Evolutionary conservation across 2,888 invertebrate genomes (phyloP).

Genomic region (Amphipyra tragopoginis): DNA sequence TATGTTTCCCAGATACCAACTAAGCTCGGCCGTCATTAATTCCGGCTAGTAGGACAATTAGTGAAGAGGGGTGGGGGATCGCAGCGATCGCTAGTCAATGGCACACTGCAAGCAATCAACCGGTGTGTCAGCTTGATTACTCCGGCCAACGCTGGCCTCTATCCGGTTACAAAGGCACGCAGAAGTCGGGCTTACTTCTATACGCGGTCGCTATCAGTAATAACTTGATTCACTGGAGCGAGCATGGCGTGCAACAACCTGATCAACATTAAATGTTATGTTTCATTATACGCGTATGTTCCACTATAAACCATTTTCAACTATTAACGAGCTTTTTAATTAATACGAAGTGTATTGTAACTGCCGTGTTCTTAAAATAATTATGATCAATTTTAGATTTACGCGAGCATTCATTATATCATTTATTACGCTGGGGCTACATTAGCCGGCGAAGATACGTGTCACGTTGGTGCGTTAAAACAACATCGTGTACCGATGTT

Average conservation of each 20-base stretch:
- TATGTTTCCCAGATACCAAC: constrained; percentile 13
- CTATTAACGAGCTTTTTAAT: background rate
- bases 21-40: constrained; percentile 2
- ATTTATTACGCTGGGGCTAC: too few relatives aligned
- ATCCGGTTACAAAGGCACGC: constrained; percentile 24
- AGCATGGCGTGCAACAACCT: constrained; percentile 12
- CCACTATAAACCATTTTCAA: background rate
- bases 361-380: too few relatives aligned
- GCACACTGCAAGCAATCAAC: constrained; percentile 35
- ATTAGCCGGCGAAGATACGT: too few relatives aligned
- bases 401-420: too few relatives aligned
- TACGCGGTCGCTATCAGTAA: constrained; percentile 16
- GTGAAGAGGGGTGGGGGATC: constrained; percentile 5
- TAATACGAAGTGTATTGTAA: too few relatives aligned
- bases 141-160: constrained; percentile 3
- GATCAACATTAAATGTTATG: constrained; percentile 29
- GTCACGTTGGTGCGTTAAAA: too few relatives aligned
- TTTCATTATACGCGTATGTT: constrained; percentile 30
- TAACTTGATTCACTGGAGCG: constrained; percentile 27
- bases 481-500: too few relatives aligned
- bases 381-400: too few relatives aligned
- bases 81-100: constrained; percentile 17
- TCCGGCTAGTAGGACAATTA: constrained; percentile 9
- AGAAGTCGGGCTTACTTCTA: constrained; percentile 5
- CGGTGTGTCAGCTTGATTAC: constrained; percentile 33